Evolutionary conservation across 53 echinoderm and acorn worm species (phyloP).

Genomic region (Pentamera pediparva): DNA sequence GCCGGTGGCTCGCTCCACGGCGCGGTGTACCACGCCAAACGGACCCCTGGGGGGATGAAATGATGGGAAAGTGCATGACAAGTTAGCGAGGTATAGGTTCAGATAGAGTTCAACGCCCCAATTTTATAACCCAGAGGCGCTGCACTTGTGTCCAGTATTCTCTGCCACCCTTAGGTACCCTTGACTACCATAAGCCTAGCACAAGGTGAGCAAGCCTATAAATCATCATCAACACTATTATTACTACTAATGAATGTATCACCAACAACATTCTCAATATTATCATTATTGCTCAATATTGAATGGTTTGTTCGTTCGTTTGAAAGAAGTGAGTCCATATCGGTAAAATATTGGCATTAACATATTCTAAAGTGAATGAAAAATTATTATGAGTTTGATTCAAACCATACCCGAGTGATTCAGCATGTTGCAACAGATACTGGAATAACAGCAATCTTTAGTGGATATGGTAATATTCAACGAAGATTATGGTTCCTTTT

Average conservation of each 20-base stretch:
- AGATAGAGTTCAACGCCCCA: neutral
- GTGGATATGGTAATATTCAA: too few species aligned
- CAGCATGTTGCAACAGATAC: too few species aligned
- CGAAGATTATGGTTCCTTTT: too few species aligned
- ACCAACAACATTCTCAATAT: neutral
- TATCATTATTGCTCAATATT: neutral
- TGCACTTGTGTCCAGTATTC: neutral
- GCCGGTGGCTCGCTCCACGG: slow-evolving; percentile 77
- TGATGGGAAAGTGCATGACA: neutral
- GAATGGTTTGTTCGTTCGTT: too few species aligned
- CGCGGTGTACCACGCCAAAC: slow-evolving; percentile 81
- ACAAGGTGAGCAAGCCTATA: neutral
- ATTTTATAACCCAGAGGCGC: neutral
- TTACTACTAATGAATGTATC: neutral
- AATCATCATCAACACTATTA: neutral
- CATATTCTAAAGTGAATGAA: too few species aligned
- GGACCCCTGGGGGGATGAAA: slow-evolving; percentile 60
- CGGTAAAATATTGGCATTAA: too few species aligned
- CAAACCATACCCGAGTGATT: too few species aligned
- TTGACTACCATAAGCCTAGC: neutral
- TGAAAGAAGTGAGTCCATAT: too few species aligned
- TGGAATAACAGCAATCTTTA: too few species aligned
- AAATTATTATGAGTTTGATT: too few species aligned
- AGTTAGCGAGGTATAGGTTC: too few species aligned
- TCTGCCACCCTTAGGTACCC: neutral